Conservation (phyloP, 2,113 vertebrate species). For the Lepisosteus oculatus region DNA sequence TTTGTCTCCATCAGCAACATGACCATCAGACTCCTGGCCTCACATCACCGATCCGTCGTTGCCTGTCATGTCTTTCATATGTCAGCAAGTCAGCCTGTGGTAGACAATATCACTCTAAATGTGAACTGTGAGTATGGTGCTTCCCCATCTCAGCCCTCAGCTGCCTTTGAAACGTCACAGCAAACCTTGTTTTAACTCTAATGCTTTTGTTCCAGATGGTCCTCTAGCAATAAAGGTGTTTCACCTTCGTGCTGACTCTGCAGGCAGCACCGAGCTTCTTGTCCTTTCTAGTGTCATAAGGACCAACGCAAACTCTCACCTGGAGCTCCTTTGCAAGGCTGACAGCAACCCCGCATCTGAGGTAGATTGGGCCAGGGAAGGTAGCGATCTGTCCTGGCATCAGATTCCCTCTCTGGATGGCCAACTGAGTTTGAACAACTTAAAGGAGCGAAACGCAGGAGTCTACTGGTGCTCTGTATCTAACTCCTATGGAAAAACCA, state of each 20-base stretch:
- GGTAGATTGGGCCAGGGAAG: slow-evolving; percentile 28
- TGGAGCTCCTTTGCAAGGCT: slow-evolving; percentile 29
- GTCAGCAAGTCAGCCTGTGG: slow-evolving; percentile 5
- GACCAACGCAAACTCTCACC: slow-evolving; percentile 18
- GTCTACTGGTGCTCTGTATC: slow-evolving; percentile 29
- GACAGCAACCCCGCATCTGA: background rate
- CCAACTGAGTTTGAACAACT: slow-evolving; percentile 14
- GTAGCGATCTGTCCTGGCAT: slow-evolving; percentile 12
- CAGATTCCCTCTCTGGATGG: background rate
- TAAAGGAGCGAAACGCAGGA: slow-evolving; percentile 27
- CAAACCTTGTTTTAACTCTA: background rate
- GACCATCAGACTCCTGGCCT: background rate
- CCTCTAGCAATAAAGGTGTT: slow-evolving; percentile 17
- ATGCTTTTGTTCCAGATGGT: slow-evolving; percentile 18
- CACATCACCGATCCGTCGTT: background rate
- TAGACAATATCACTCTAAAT: background rate
- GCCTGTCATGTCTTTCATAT: slow-evolving; percentile 15
- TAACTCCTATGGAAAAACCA: slow-evolving; percentile 11
- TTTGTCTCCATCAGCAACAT: slow-evolving; percentile 11
- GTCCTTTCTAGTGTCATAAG: slow-evolving; percentile 15
- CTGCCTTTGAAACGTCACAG: background rate
- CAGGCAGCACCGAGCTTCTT: background rate
- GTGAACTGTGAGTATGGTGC: slow-evolving; percentile 6
- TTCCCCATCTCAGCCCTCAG: background rate
- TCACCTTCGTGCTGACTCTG: background rate